Base-by-base conservation (phyloP, 2,113 vertebrate genomes). In the Indicator maculatus region DNA sequence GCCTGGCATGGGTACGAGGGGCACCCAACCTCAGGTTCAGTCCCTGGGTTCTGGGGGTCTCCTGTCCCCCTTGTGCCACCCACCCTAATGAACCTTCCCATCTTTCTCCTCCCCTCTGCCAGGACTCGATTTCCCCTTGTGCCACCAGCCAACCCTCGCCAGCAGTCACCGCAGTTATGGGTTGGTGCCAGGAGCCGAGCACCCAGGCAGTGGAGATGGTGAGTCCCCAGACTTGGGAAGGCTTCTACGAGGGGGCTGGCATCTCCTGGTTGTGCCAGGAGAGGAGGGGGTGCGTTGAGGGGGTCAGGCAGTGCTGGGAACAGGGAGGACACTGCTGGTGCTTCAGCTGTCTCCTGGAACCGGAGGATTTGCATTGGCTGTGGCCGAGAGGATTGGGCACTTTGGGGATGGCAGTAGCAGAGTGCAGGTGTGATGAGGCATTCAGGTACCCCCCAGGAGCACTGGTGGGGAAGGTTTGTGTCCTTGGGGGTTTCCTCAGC, bases 91-190 rank as follows among this genome's bases (percentile, higher is more conserved):
- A 1, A 0, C 27, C 38, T 39, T 21, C 59, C 27, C 4, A 2
- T 60, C 61, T 71, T 75, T 77, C 65, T 52, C 39, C 36, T 47
- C 52, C 38, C 78, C 55, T 92, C 93, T 78, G 88, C 41, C 91
- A 99, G 99, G 98, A 71, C 95, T 98, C 9, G 98, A 98, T 83
- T 94, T 98, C 95, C 97, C 98, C 56, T 98, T 98, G 81, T 99
- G 98, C 96, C 99, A 98, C 38, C 99, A 99, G 97, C 94, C 98
- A 84, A 98, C 97, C 95, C 98, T 98, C 90, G 97, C 98, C 96
- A 96, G 98, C 8, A 94, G 97, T 1, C 98, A 98, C 96, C 98
- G 98, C 14, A 97, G 97, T 33, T 99, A 98, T 31, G 98, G 98
- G 85, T 93, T 98, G 93, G 95, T 93, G 64, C 93, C 98, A 4